These are phyloP conservation scores for Actinostola sp. DNA, from an alignment of 92 coral and sea anemone genomes.

Conservation along the genomic window DNA sequence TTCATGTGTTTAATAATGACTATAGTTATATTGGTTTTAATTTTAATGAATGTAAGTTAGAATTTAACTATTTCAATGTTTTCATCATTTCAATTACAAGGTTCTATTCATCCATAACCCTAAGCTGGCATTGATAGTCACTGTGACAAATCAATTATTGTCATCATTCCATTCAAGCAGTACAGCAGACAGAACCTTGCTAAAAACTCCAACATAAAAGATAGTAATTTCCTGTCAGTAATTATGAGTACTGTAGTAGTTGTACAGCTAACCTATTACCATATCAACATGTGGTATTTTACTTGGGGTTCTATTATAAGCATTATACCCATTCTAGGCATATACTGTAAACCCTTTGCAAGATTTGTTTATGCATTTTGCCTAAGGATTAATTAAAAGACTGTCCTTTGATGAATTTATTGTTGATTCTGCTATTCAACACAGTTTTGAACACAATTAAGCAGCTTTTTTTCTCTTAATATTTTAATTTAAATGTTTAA, in stretches of 20 bases:
- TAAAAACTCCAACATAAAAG: background rate
- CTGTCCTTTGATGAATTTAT: background rate
- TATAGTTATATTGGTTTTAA: background rate
- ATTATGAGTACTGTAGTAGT: background rate
- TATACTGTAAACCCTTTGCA: no score
- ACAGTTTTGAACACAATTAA: no score
- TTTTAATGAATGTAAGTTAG: background rate
- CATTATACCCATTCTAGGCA: no score
- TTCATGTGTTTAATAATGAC: background rate
- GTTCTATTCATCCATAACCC: background rate
- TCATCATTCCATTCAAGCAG: background rate
- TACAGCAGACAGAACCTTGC: background rate
- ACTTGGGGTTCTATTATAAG: no score
- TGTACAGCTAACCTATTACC: background rate
- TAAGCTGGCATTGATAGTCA: background rate
- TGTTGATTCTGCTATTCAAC: no score
- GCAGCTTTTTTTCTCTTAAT: no score
- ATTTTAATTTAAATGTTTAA: no score
- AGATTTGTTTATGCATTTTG: no score
- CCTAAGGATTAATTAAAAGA: conserved; percentile 3
- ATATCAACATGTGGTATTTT: background rate
- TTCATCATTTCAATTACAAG: background rate
- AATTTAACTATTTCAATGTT: background rate
- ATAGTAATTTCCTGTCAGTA: background rate
- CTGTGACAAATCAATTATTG: background rate